A percentile compares a stretch with the other conserved stretches of the same genome.
phyloP scores from a whole-genome alignment of 2,888 invertebrate genomes.

The Artemia sinica region DNA sequence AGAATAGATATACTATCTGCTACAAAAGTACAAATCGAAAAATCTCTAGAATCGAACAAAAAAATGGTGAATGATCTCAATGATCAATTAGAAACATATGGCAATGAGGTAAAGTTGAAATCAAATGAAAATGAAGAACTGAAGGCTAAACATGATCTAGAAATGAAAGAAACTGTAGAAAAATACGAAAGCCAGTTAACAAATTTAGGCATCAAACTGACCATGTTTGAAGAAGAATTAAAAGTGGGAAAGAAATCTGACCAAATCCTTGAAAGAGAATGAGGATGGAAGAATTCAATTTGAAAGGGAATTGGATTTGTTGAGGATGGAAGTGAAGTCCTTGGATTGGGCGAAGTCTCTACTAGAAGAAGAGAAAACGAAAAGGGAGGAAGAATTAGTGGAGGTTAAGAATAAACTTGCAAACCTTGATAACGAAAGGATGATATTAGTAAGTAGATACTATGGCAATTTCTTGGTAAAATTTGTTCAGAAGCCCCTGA shows the following conservation, averaged over 20 bases:
- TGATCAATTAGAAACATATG: neutral
- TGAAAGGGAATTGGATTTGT: no score
- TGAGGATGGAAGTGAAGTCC: no score
- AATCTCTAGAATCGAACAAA: neutral
- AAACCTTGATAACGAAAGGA: slow-evolving; percentile 22
- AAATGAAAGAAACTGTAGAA: neutral
- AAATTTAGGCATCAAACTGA: neutral
- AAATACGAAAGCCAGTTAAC: neutral
- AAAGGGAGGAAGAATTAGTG: slow-evolving; percentile 16
- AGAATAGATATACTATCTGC: no score
- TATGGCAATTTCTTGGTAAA: slow-evolving; percentile 28
- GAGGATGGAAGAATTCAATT: no score
- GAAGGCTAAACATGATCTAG: neutral
- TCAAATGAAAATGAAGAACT: neutral
- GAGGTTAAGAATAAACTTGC: slow-evolving; percentile 32
- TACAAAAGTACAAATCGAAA: no score
- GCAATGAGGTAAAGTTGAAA: slow-evolving; percentile 14
- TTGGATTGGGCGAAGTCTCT: slow-evolving; percentile 3
- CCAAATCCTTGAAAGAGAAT: no score
- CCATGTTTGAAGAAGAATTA: no score
- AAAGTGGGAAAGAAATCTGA: no score
- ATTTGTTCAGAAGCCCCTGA: no score
- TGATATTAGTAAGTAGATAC: slow-evolving; percentile 33
- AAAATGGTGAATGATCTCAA: neutral
- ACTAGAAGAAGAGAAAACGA: slow-evolving; percentile 22